phyloP scores from a whole-genome alignment of 1,140 invertebrate species.

The Teleopsis dalmanni region DNA sequence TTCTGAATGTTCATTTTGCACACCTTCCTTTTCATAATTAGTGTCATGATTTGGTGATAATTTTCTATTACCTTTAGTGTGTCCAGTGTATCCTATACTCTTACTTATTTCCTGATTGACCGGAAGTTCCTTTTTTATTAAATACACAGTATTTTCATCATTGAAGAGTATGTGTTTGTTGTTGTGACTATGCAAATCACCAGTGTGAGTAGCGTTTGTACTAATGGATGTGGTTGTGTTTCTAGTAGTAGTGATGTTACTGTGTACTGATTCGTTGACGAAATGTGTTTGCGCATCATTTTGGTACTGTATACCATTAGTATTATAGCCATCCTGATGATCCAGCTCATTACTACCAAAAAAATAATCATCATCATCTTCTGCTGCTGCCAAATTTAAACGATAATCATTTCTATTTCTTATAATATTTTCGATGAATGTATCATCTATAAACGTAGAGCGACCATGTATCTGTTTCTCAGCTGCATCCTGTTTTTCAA shows the following conservation, averaged over 20 bases:
- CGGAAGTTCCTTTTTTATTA: slow-evolving; percentile 38
- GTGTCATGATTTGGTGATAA: neutral
- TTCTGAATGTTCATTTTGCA: neutral
- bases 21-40: neutral
- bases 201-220: neutral
- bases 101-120: slow-evolving; percentile 16
- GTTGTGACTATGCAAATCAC: neutral
- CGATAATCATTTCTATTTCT: slow-evolving; percentile 10
- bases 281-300: neutral
- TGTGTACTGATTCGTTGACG: neutral
- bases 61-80: neutral
- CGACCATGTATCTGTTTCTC: neutral
- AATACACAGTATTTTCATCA: slow-evolving; percentile 37
- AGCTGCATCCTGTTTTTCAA: slow-evolving; percentile 22
- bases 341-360: neutral
- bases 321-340: neutral
- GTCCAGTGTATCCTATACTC: neutral
- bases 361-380: neutral
- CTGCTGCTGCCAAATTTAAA: neutral
- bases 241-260: neutral
- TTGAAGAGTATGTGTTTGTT: slow-evolving; percentile 40
- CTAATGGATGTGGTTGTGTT: neutral
- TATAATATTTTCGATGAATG: slow-evolving; percentile 36
- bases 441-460: slow-evolving; percentile 34
- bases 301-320: neutral